Conservation (phyloP, 2,888 invertebrate species). For the Drosophila suboccidentalis region DNA sequence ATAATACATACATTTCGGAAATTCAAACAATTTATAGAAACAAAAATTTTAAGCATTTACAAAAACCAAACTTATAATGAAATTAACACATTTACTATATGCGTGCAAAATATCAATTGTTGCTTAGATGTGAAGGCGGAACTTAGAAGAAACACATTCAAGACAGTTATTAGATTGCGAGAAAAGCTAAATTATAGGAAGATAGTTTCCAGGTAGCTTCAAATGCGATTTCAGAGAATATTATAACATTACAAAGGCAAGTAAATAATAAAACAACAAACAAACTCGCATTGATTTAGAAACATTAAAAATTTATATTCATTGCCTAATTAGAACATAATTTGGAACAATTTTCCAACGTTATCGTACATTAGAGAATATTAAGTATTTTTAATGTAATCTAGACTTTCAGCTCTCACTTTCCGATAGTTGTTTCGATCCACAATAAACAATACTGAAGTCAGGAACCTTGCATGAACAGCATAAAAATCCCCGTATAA, state of each 20-base stretch:
- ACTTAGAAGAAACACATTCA: no score
- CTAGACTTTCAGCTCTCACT: neutral
- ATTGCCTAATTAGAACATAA: neutral
- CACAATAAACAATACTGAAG: neutral
- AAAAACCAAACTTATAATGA: no score
- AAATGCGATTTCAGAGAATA: no score
- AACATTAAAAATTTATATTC: neutral
- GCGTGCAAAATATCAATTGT: no score
- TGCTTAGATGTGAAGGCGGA: no score
- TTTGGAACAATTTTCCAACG: neutral
- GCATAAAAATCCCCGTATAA: neutral
- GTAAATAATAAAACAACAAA: neutral
- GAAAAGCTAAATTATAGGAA: no score
- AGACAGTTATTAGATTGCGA: no score
- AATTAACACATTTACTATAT: no score
- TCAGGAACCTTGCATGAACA: neutral
- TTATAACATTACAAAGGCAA: neutral
- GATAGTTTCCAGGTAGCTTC: no score
- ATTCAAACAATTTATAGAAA: no score
- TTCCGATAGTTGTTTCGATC: neutral
- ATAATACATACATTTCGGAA: no score
- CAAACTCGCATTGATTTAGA: neutral
- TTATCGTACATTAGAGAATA: neutral
- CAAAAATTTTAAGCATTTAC: no score
- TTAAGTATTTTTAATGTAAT: neutral